Conservation (phyloP, 1,140 invertebrate genomes). For the Limonius californicus region DNA sequence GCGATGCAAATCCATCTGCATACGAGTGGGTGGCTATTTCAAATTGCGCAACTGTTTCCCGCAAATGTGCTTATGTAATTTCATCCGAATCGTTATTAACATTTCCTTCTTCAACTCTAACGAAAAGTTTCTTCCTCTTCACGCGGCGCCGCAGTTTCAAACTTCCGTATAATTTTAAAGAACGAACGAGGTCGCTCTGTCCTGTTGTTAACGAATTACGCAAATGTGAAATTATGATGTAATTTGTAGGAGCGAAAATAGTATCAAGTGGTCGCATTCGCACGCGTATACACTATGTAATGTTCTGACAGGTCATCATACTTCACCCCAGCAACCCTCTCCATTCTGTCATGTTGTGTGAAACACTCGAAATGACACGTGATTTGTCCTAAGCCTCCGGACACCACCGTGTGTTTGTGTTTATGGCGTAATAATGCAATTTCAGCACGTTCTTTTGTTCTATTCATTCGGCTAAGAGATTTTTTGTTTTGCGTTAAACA, state of each 20-base stretch:
- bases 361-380: conserved; percentile 12
- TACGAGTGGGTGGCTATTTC: background rate
- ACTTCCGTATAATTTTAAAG: too few relatives aligned
- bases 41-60: background rate
- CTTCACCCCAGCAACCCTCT: conserved; percentile 1
- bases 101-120: too few relatives aligned
- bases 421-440: conserved; percentile 9
- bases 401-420: conserved; percentile 6
- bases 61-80: too few relatives aligned
- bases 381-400: conserved; percentile 8
- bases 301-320: conserved; percentile 13
- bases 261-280: conserved; percentile 2
- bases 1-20: background rate
- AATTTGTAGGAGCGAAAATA: background rate
- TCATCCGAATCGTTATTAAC: too few relatives aligned
- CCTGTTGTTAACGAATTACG: too few relatives aligned
- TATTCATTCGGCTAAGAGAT: conserved; percentile 1
- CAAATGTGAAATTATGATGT: too few relatives aligned
- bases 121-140: too few relatives aligned
- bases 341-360: conserved; percentile 5
- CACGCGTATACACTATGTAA: background rate
- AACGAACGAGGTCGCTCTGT: too few relatives aligned
- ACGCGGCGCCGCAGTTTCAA: too few relatives aligned
- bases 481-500: background rate
- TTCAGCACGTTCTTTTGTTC: conserved; percentile 4